phyloP scores from a whole-genome alignment of 2,888 invertebrate genomes.

The Aspidiotus rigidus region DNA sequence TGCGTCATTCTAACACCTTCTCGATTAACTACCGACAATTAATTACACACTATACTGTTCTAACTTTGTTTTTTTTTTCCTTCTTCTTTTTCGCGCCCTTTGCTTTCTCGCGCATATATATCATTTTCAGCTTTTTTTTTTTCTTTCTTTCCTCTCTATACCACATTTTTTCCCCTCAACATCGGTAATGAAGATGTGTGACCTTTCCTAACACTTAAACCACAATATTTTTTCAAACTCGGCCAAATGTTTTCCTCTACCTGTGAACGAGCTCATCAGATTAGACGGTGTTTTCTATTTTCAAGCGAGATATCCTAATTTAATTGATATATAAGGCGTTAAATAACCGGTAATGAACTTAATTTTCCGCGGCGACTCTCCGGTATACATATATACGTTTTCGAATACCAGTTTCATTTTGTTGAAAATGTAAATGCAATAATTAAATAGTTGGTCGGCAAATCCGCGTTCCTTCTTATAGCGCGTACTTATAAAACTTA shows the following conservation, averaged over 20 bases:
- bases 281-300: too few relatives aligned
- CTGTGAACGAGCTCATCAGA: too few relatives aligned
- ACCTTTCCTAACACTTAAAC: too few relatives aligned
- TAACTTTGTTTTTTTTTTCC: conserved; percentile 4
- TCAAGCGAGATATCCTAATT: neutral
- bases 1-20: conserved; percentile 32
- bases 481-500: too few relatives aligned
- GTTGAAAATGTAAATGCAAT: conserved; percentile 3
- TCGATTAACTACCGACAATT: conserved; percentile 33
- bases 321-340: neutral
- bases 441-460: conserved; percentile 4
- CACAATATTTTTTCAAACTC: too few relatives aligned
- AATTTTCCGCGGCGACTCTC: neutral
- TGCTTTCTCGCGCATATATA: neutral
- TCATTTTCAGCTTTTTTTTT: neutral
- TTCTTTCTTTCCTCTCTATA: neutral
- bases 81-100: neutral
- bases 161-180: too few relatives aligned
- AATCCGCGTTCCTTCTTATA: neutral
- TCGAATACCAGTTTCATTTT: neutral
- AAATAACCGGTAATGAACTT: conserved; percentile 1
- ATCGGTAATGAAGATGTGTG: too few relatives aligned
- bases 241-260: too few relatives aligned
- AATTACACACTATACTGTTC: conserved; percentile 15
- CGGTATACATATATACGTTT: neutral